These are phyloP conservation scores for Philopedon plagiatum DNA, from an alignment of 2,888 invertebrate species.

Conservation along the genomic window DNA sequence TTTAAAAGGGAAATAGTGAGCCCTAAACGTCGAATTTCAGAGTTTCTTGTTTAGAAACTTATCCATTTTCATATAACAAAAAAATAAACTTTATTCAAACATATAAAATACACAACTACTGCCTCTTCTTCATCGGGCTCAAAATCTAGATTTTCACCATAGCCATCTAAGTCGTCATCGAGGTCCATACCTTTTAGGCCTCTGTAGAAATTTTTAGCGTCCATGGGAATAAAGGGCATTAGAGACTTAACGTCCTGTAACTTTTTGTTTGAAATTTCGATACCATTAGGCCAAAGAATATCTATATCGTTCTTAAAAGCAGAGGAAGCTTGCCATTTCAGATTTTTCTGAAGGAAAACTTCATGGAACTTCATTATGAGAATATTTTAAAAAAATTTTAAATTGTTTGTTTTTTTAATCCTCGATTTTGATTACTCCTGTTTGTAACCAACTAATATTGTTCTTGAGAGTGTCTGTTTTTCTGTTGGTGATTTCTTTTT, in stretches of 20 bases:
- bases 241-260: slow-evolving; percentile 10
- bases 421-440: slow-evolving; percentile 10
- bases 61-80: background rate
- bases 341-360: slow-evolving; percentile 13
- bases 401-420: slow-evolving; percentile 1
- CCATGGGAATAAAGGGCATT: slow-evolving; percentile 9
- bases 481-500: slow-evolving; percentile 7
- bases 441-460: slow-evolving; percentile 17
- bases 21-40: background rate
- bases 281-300: slow-evolving; percentile 13
- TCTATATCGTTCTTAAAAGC: slow-evolving; percentile 13
- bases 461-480: slow-evolving; percentile 15
- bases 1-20: background rate
- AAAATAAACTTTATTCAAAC: slow-evolving; percentile 2
- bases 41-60: background rate
- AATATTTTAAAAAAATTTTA: slow-evolving; percentile 1
- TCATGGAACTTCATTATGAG: slow-evolving; percentile 5
- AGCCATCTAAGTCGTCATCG: slow-evolving; percentile 4
- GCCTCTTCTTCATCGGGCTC: slow-evolving; percentile 4
- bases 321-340: background rate
- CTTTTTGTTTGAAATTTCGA: slow-evolving; percentile 14
- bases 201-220: slow-evolving; percentile 13
- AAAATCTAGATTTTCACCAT: slow-evolving; percentile 11
- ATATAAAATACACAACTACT: background rate
- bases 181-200: slow-evolving; percentile 11